These are phyloP conservation scores for Chloropsis hardwickii DNA, from an alignment of 2,113 vertebrate genomes.

Conservation along the genomic window DNA sequence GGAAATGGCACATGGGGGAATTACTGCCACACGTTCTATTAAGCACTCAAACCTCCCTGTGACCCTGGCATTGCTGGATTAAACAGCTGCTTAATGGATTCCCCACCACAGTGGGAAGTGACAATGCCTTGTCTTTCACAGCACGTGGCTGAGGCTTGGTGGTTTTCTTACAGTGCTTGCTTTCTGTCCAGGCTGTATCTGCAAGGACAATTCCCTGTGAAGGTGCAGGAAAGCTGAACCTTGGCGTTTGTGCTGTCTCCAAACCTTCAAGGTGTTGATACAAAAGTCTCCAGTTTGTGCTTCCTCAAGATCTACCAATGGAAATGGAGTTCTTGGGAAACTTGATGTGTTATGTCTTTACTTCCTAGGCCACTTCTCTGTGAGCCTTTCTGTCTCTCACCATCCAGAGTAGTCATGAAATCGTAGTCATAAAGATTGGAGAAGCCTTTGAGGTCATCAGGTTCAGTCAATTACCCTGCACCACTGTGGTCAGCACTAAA, in stretches of 20 bases:
- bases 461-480: background rate
- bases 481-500: background rate
- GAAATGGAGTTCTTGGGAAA: background rate
- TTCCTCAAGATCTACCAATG: background rate
- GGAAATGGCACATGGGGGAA: background rate
- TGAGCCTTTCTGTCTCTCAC: background rate
- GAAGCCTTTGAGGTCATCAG: background rate
- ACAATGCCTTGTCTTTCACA: background rate
- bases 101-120: background rate
- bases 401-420: rapidly evolving
- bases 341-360: background rate
- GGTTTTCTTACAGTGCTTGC: background rate
- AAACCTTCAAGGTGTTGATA: background rate
- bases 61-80: background rate
- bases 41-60: background rate
- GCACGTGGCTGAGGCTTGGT: background rate
- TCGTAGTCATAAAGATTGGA: rapidly evolving
- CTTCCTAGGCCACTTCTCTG: background rate
- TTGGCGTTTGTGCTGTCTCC: rapidly evolving
- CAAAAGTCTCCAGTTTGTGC: background rate
- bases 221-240: background rate
- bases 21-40: background rate
- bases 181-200: background rate
- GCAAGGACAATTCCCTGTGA: background rate
- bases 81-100: slow-evolving; percentile 26